Base-by-base conservation (phyloP, 2,888 invertebrate species). In the Tillus elongatus region DNA sequence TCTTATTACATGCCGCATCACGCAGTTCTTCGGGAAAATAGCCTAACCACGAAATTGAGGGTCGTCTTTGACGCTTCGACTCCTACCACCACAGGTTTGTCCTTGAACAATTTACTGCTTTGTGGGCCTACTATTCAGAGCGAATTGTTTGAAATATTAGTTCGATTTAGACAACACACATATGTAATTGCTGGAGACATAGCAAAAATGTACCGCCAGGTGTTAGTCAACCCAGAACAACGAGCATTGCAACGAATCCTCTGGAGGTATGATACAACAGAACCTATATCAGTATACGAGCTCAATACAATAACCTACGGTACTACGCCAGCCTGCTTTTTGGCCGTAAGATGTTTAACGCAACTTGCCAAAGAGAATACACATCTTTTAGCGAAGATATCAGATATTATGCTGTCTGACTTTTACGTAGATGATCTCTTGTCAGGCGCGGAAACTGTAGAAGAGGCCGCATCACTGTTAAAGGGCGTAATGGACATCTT, bases 191-290 rank as follows among this genome's bases (percentile, higher is more conserved):
- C 39, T 3, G 47, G 46, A 4, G 52, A 51, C 33, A 13, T 51
- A 10, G 35, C 37, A 4, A 47, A 51, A 40, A 52, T 52, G 47
- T 52, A 47, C 27, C 19, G 51, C 2, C 40, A 41, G 29, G 33
- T 49, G 1, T 10, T 24, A 16, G 40, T 46, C 3, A 15, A 24
- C 6, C 29, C 34, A 13, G 28, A 42, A 10, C 40, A 52, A 33
- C 26, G 27, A 27, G 16, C 44, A 13, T 46, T 39, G 24, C 50
- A 51, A 32, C 30, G 32, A 15, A 46, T 42, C 13, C 9, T 45
- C 11, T 45, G 45, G 45, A 9, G 39, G 10, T 26, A 35, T 15
- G 11, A 36, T 28, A 31, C 38, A 10, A 12, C 30, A 9, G 27
- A 40, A 3, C 13, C 13, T 4, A 13, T 43, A 26, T 10, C 39